These are phyloP conservation scores for Panagrolaimus sp. DNA, from an alignment of 1,140 invertebrate genomes.

Conservation along the genomic window DNA sequence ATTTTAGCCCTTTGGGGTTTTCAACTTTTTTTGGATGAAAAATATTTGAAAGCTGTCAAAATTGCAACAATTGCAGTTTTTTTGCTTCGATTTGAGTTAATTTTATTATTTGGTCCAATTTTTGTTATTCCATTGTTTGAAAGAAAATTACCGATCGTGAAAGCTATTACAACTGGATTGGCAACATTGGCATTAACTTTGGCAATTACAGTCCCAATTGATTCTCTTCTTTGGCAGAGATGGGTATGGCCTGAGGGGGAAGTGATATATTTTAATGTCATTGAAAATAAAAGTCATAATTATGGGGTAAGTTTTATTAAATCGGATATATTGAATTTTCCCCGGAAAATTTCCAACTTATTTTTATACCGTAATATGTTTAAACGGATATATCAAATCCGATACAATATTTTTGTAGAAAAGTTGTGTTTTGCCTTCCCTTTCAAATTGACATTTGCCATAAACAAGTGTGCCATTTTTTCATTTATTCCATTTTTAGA, in stretches of 20 bases:
- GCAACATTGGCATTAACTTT: constrained; percentile 63
- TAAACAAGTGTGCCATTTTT: too few species aligned
- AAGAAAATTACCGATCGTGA: constrained; percentile 62
- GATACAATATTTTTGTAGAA: too few species aligned
- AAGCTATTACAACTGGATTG: constrained; percentile 67
- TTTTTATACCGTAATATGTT: not conserved
- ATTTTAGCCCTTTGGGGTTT: constrained; percentile 71
- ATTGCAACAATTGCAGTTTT: constrained; percentile 78
- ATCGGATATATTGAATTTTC: constrained; percentile 18
- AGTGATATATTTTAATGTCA: constrained; percentile 90
- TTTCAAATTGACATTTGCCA: too few species aligned
- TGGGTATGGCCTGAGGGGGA: constrained; percentile 91
- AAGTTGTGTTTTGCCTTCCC: too few species aligned
- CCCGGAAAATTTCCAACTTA: constrained; percentile 1
- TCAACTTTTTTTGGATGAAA: constrained; percentile 65
- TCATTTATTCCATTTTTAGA: constrained; percentile 62
- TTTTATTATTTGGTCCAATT: constrained; percentile 78
- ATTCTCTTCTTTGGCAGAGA: constrained; percentile 87
- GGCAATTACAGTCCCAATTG: constrained; percentile 72
- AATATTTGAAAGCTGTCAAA: constrained; percentile 73
- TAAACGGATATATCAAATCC: too few species aligned
- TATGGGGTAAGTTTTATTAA: constrained; percentile 75
- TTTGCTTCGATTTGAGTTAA: constrained; percentile 83
- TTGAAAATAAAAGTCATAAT: constrained; percentile 86
- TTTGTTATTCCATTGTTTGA: constrained; percentile 72